Base-by-base conservation (phyloP, 2,113 vertebrate genomes). In the Halichoeres trimaculatus region DNA sequence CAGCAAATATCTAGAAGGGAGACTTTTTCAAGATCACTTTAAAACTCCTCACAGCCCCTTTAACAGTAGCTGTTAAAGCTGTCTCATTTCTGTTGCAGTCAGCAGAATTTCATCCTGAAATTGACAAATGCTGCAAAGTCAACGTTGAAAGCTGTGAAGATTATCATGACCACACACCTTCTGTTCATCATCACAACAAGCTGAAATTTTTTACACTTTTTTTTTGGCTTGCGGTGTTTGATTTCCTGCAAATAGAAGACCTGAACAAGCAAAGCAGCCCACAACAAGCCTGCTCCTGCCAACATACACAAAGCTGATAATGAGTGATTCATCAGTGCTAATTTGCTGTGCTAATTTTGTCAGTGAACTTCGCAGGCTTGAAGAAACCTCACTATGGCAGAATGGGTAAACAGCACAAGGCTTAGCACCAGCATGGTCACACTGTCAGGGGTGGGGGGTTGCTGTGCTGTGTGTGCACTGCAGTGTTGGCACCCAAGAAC, bases 331-430 rank as follows among this genome's bases (percentile, higher is more conserved):
- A 87, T 83, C 88, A 70, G 80, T 76, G 78, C 78, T 88, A 89
- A 86, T 82, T 89, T 74, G 58, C 70, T 70, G 74, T 23, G 80
- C 86, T 88, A 89, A 91, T 88, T 90, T 88, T 88, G 89, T 63
- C 83, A 52, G 66, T 51, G 7, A 75, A 85, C 80, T 83, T 81
- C 59, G 80, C 74, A 57, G 48, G 75, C 56, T 78, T 36, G 51
- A 57, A 77, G 74, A 83, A 83, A 85, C 58, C 70, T 80, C 0
- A 53, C 69, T 53, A 30, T 50, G 57, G 54, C 78, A 72, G 78
- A 76, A 65, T 11, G 72, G 51, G 20, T 17, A 40, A 82, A 63
- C 80, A 85, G 81, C 72, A 57, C 45, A 84, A 66, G 26, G 77
- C 36, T 40, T 19, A 60, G 57, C 65, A 55, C 73, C 77, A 63